A percentile compares a stretch with the other conserved stretches of the same genome.
phyloP scores from a whole-genome alignment of 2,888 invertebrate species.

The Cantharis rustica region DNA sequence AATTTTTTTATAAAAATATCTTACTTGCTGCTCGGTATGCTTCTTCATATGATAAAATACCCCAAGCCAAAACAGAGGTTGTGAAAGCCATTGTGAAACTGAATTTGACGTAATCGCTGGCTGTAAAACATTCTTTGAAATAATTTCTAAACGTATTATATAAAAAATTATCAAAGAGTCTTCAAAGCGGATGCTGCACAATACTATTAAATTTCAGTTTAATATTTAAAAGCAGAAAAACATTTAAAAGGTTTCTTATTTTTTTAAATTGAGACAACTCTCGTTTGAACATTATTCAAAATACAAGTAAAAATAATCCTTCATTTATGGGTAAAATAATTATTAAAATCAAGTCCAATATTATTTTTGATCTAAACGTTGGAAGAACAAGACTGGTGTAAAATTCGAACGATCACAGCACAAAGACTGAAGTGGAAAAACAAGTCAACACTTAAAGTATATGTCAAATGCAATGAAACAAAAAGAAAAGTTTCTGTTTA shows the following conservation, averaged over 20 bases:
- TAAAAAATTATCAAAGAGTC: not conserved
- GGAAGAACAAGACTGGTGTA: no score
- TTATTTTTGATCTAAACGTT: no score
- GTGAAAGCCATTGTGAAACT: constrained; percentile 62
- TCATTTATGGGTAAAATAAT: no score
- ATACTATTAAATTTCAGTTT: not conserved
- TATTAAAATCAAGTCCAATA: no score
- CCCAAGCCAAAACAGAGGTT: constrained; percentile 62
- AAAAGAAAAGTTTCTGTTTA: no score
- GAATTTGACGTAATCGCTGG: constrained; percentile 64
- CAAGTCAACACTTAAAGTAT: no score
- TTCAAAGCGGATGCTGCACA: not conserved
- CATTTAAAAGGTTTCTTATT: not conserved
- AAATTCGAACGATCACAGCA: no score
- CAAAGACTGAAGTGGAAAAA: no score
- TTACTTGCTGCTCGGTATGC: constrained; percentile 57
- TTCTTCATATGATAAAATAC: constrained; percentile 58
- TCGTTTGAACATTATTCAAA: no score
- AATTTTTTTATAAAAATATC: not conserved
- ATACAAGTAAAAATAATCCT: no score
- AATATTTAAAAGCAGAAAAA: not conserved
- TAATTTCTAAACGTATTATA: not conserved
- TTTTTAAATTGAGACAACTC: no score
- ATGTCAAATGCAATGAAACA: no score
- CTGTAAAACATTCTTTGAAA: constrained; percentile 43